Evolutionary conservation across 2,888 invertebrate genomes (phyloP), one percentile per base, ranked within the genome.

Genomic region (Sphaerophoria rueppellii): DNA sequence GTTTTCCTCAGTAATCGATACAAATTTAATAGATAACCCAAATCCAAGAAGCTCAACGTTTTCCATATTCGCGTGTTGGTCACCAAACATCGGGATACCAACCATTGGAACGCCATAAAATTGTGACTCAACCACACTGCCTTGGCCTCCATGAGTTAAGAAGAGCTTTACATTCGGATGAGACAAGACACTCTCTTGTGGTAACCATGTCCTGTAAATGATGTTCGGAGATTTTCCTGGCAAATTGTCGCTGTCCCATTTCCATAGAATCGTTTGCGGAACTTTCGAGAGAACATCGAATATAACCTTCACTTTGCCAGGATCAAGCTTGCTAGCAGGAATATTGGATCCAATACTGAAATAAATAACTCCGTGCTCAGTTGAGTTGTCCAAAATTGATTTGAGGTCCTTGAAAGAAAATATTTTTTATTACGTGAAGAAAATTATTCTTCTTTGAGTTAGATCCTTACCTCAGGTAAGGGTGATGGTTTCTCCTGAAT

Each of bases 271-370:
- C 2, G 43, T 61, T 4, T 61, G 61, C 0, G 46, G 61, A 0
- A 61, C 32, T 7, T 61, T 24, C 7, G 61, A 61, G 0, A 61
- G 32, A 1, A 46, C 12, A 46, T 61, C n/a, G n/a, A 46, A 61
- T 32, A 61, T 24, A 4, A 61, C 43, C n/a, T 61, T 61, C 4
- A 61, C 32, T n/a, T 61, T 61, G 32, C 4, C 14, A 0, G 24
- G 32, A n/a, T 34, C 61, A 6, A 61, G 32, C 32, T 43, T 24
- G n/a, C 32, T 32, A n/a, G 61, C 32, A 6, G 2, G 32, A 32
- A 61, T 46, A n/a, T 61, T 61, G 4, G 61, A 46, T 46, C 61
- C 92, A 69, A 92, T n/a, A 61, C 61, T 61, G n/a, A 61, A 61
- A 7, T 32, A 61, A 46, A 61, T 61, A 2, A 61, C 61, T 46